Base-by-base conservation (phyloP, 2,797 vertebrate species). In the Neosilurus mollespiculum region DNA sequence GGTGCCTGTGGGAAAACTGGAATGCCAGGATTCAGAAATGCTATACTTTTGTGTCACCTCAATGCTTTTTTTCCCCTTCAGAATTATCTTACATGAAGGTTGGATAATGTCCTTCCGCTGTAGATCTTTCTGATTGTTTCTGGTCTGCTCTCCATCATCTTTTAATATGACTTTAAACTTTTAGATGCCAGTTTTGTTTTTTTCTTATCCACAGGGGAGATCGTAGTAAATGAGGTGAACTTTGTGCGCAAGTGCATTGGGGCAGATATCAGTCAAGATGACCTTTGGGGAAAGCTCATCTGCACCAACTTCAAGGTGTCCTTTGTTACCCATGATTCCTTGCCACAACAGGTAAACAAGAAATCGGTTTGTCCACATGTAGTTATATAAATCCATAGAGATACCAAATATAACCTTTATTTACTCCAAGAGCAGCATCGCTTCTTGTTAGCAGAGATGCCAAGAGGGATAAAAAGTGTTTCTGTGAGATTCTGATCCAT, bases 261-360 rank as follows among this genome's bases (percentile, higher is more conserved):
- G 49, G 89, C 95, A 20, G 97, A 98, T 86, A 96, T 94, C 71
- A 96, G 95, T 91, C 95, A 96, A 4, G 96, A 97, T 15, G 98
- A 98, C 87, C 94, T 98, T 61, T 99, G 97, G 97, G 98, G 98
- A 58, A 99, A 98, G 87, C 89, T 99, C 92, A 94, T 99, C 83
- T 99, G 98, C 93, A 99, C 96, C 88, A 99, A 99, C 94, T 99
- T 99, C 95, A 99, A 98, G 93, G 96, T 99, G 84, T 99, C 98
- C 85, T 99, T 99, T 88, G 93, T 99, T 85, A 96, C 97, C 20
- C 96, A 99, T 78, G 96, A 97, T 86, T 91, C 93, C 0, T 91
- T 96, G 91, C 91, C 94, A 0, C 93, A 95, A 76, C 96, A 97
- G 97, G 98, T 99, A 93, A 79, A 64, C 62, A 65, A 65, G 1